Percentiles rank a stretch among this genome's conserved stretches.
phyloP scores from a whole-genome alignment of 1,140 invertebrate species.

The Forficula auricularia region DNA sequence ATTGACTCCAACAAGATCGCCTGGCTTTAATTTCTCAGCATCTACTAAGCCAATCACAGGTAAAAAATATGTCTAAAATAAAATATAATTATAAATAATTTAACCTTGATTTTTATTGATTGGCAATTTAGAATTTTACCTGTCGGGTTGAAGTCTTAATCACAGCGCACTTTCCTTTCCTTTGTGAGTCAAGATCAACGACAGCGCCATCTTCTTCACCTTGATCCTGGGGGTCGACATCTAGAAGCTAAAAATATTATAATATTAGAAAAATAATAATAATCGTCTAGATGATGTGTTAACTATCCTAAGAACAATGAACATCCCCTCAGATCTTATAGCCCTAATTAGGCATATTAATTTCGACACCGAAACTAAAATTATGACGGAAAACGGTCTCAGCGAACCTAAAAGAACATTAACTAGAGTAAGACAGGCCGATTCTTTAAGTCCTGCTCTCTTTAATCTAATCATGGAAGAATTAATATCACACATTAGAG shows the following conservation, averaged over 20 bases:
- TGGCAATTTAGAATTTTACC: slow-evolving; percentile 24
- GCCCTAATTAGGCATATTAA: no score
- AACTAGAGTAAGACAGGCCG: no score
- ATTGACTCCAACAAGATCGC: slow-evolving; percentile 96
- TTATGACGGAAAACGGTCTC: no score
- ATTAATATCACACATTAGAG: no score
- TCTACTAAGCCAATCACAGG: slow-evolving; percentile 98
- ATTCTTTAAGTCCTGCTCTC: no score
- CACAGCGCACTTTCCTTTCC: slow-evolving; percentile 98
- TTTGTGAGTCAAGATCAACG: slow-evolving; percentile 91
- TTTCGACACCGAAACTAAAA: no score
- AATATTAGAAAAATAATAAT: slow-evolving; percentile 1
- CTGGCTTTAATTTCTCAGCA: slow-evolving; percentile 91
- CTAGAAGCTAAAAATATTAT: slow-evolving; percentile 44
- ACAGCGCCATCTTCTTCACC: slow-evolving; percentile 98
- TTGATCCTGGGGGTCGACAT: slow-evolving; percentile 91
- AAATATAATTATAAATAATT: slow-evolving; percentile 17
- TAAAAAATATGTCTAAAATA: slow-evolving; percentile 81
- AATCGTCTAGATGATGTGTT: no score
- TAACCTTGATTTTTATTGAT: slow-evolving; percentile 19
- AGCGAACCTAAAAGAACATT: no score
- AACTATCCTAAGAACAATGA: no score
- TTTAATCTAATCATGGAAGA: no score
- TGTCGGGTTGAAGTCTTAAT: slow-evolving; percentile 98
- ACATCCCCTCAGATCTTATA: no score